Conservation (phyloP, 2,113 vertebrate species). For the Oreocharis arfaki region DNA sequence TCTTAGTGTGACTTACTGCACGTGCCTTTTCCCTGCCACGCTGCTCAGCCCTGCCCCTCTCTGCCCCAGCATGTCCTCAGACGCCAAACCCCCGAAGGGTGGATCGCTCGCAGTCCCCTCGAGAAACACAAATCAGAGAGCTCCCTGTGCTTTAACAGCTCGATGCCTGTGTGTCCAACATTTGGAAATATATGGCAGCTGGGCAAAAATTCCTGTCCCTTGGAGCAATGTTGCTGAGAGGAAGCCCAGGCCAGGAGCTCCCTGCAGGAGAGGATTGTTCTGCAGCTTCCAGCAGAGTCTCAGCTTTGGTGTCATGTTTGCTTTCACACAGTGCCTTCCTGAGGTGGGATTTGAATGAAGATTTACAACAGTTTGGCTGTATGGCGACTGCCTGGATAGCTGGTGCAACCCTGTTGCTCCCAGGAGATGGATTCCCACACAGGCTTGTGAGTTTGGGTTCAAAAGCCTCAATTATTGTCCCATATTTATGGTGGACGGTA, state of each 20-base stretch:
- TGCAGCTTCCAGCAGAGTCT: not conserved
- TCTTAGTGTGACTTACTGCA: not conserved
- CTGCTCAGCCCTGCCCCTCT: not conserved
- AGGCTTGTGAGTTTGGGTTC: not conserved
- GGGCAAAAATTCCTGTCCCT: not conserved
- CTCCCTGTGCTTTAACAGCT: rapidly evolving
- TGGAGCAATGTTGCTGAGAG: not conserved
- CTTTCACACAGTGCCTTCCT: not conserved
- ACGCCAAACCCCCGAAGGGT: not conserved
- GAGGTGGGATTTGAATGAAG: not conserved
- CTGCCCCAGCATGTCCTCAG: not conserved
- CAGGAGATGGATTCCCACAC: not conserved
- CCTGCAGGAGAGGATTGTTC: rapidly evolving
- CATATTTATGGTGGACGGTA: rapidly evolving
- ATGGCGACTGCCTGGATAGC: not conserved
- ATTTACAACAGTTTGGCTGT: not conserved
- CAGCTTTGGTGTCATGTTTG: not conserved
- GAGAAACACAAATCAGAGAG: not conserved
- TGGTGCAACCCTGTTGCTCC: not conserved
- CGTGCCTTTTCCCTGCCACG: not conserved
- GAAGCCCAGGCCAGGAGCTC: not conserved
- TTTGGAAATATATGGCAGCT: not conserved
- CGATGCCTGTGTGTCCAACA: not conserved
- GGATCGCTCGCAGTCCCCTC: not conserved
- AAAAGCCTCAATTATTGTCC: not conserved